Evolutionary conservation across 2,888 invertebrate species (phyloP), one percentile per base, ranked within the genome.

Genomic region (Ormyrus labotus): DNA sequence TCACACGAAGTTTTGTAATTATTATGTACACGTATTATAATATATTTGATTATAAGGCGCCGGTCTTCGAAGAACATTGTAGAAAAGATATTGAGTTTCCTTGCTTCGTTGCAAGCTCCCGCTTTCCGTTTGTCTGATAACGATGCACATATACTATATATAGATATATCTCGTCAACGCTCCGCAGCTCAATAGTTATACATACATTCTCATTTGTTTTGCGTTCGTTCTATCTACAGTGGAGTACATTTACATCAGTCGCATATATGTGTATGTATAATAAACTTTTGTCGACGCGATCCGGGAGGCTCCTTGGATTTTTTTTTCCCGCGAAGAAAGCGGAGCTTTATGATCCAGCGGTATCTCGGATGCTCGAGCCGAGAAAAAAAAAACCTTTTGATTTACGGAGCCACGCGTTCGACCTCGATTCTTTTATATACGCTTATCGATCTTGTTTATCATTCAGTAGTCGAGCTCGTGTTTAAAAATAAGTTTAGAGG

Each of bases 231-330:
- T 77, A 70, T 75, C 75, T 77, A 77, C 69, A 78, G 64, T 47
- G 48, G 65, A 71, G 45, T 78, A 69, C 71, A 78, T 78, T 71
- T 78, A 71, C 77, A 78, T 78, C 77, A 78, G 77, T 78, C 77
- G 70, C 55, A 11, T 72, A 55, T 70, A 34, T 34, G 34, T 34
- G 34, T 34, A 34, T 34, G 34, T 34, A 55, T 69, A 64, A 58
- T 69, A 45, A 53, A 60, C 51, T 48, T 74, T 65, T 55, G 8
- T 34, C 11, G 19, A 11, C 55, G 8, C 55, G 7, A 57, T 68
- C 45, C 48, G 69, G 5, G 57, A 60, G 9, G 50, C 50, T 13
- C 51, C 13, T 67, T 53, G 19, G 10, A 53, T 8, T 51, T 19
- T 51, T 51, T 67, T 53, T 53, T 65, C 34, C 34, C 34, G 65